Evolutionary conservation across 2,113 vertebrate genomes (phyloP).

Genomic region (Lophura nycthemera): DNA sequence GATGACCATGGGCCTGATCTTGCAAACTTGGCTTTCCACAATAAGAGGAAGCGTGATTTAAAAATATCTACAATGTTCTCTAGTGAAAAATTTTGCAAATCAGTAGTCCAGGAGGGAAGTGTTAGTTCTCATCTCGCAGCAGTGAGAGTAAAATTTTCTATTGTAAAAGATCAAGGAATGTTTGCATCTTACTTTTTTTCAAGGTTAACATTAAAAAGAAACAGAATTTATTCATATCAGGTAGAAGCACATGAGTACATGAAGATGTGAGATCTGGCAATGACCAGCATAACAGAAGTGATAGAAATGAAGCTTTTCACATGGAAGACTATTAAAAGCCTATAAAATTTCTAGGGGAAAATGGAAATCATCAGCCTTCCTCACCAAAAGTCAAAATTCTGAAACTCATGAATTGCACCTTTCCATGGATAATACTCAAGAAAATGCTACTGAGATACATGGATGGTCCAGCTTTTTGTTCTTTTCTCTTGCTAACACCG

Average conservation of each 20-base stretch:
- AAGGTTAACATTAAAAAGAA: background rate
- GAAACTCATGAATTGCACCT: background rate
- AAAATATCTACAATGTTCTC: conserved; percentile 4
- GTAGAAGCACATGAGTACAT: background rate
- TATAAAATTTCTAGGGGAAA: background rate
- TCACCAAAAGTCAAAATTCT: background rate
- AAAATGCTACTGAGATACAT: background rate
- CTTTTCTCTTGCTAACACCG: background rate
- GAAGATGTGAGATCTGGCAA: background rate
- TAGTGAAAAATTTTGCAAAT: conserved; percentile 28
- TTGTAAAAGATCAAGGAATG: background rate
- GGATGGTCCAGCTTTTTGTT: background rate
- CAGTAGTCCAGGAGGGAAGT: background rate
- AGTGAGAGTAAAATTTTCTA: background rate
- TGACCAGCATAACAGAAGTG: background rate
- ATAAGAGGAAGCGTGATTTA: background rate
- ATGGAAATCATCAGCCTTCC: background rate
- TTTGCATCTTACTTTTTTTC: background rate
- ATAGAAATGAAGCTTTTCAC: background rate
- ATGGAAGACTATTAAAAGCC: background rate
- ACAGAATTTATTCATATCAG: background rate
- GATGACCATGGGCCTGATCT: conserved; percentile 26
- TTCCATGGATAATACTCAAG: background rate
- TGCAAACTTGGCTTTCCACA: conserved; percentile 22
- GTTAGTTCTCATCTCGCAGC: background rate